Conservation (phyloP, 1,140 invertebrate species). For the Rhagoletis zephyria region DNA sequence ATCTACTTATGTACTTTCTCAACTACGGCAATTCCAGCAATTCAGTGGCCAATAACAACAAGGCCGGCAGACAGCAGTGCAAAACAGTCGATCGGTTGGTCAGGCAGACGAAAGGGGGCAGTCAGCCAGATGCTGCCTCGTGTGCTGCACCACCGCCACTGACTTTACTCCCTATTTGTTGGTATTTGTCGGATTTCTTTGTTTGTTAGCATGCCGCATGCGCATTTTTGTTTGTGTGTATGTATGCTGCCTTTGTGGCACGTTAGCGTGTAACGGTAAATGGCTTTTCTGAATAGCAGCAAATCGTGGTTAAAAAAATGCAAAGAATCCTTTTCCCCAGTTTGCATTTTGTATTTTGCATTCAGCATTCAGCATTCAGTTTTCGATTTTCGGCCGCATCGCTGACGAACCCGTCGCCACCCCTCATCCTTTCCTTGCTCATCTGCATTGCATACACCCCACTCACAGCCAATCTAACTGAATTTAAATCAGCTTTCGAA, state of each 20-base stretch:
- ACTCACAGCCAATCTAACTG: neutral
- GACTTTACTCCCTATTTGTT: neutral
- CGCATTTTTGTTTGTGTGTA: neutral
- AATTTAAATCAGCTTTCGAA: constrained; percentile 6
- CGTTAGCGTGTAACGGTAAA: constrained; percentile 65
- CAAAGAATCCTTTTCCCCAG: constrained; percentile 25
- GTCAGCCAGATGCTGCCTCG: neutral
- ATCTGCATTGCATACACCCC: too few species aligned
- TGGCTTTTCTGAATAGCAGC: constrained; percentile 61
- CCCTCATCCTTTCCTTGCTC: too few species aligned
- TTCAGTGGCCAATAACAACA: neutral
- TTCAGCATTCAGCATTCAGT: constrained; percentile 31
- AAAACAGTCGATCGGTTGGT: neutral
- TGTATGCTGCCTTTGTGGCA: neutral
- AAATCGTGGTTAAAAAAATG: constrained; percentile 61
- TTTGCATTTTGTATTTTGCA: neutral
- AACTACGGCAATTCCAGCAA: too few species aligned
- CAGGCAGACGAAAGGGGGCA: neutral
- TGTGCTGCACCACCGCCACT: neutral
- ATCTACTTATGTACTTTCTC: neutral
- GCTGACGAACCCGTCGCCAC: neutral
- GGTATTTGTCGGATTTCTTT: constrained; percentile 12
- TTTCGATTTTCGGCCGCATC: neutral
- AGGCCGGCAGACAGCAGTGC: neutral
- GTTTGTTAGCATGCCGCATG: neutral